phyloP scores from a whole-genome alignment of 2,888 invertebrate species.

The Petrophora chlorosata region DNA sequence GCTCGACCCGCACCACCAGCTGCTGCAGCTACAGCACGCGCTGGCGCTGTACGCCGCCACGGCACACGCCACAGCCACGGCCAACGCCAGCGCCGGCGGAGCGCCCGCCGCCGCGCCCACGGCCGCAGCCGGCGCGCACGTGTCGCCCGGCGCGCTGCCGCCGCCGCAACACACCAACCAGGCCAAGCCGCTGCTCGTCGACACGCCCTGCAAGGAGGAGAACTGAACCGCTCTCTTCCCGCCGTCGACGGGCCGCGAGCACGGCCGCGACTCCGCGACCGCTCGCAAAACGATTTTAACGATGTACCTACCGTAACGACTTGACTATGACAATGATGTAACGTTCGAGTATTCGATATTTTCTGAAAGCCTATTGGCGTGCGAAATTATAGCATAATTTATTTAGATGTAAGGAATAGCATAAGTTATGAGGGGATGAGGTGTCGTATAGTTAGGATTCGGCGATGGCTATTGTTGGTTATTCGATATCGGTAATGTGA shows the following conservation, averaged over 20 bases:
- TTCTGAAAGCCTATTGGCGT: constrained; percentile 72
- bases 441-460: constrained; percentile 67
- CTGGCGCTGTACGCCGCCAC: constrained; percentile 76
- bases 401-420: constrained; percentile 61
- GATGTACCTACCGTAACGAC: constrained; percentile 38
- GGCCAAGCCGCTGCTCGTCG: constrained; percentile 73
- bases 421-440: constrained; percentile 74
- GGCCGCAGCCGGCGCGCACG: constrained; percentile 49
- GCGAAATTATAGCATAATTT: constrained; percentile 69
- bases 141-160: constrained; percentile 43
- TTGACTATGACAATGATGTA: constrained; percentile 46
- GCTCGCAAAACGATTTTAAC: constrained; percentile 41
- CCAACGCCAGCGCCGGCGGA: constrained; percentile 40
- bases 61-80: constrained; percentile 73
- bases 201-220: constrained; percentile 76
- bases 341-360: constrained; percentile 60
- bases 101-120: constrained; percentile 47
- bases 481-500: constrained; percentile 69
- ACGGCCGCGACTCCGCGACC: too few relatives aligned
- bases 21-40: constrained; percentile 77
- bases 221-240: constrained; percentile 51
- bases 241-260: too few relatives aligned
- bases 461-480: constrained; percentile 76
- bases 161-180: constrained; percentile 58
- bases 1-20: constrained; percentile 76